Conservation (phyloP, 2,113 vertebrate genomes). For the Rhagologus leucostigma region DNA sequence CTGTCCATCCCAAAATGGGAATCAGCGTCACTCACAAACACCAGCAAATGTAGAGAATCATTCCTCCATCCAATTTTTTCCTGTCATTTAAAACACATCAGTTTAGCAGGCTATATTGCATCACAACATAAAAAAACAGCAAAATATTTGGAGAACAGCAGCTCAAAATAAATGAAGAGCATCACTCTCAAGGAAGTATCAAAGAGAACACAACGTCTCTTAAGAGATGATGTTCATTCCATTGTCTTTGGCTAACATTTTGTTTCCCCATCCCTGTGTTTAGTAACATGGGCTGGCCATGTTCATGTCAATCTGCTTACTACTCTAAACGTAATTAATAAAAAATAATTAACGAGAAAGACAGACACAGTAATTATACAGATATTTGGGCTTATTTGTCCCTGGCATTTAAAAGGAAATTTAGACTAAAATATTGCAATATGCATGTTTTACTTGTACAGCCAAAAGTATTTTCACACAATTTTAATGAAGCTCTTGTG, state of each 20-base stretch:
- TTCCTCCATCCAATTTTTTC: constrained; percentile 98
- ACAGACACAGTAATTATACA: neutral
- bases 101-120: neutral
- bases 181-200: neutral
- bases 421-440: neutral
- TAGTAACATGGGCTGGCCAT: neutral
- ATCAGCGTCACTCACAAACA: constrained; percentile 94
- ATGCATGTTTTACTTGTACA: neutral
- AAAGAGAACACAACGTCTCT: neutral
- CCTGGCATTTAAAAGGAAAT: neutral
- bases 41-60: constrained; percentile 91
- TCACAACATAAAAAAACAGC: neutral
- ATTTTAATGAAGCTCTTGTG: neutral
- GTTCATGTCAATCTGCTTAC: neutral
- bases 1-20: constrained; percentile 99
- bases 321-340: neutral
- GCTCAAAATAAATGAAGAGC: neutral
- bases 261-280: neutral
- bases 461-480: constrained; percentile 3
- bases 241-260: neutral
- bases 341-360: neutral
- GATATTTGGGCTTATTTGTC: neutral
- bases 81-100: constrained; percentile 68
- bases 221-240: neutral
- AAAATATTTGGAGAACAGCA: neutral